Conservation (phyloP, 1,140 invertebrate genomes). For the Maniola jurtina region DNA sequence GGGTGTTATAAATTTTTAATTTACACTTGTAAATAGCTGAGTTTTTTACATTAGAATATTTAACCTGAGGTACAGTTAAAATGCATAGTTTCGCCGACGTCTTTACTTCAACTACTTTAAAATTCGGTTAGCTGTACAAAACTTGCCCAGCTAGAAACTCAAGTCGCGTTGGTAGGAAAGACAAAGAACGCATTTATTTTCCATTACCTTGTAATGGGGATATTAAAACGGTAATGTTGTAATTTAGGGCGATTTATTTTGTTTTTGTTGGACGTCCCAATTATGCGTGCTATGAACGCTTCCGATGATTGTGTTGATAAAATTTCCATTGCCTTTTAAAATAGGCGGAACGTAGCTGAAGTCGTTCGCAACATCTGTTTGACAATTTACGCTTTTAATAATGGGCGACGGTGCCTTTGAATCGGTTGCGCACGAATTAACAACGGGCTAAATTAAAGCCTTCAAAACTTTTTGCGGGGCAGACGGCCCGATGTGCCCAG, state of each 20-base stretch:
- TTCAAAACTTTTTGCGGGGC: constrained; percentile 63
- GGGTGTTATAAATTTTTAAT: too few relatives aligned
- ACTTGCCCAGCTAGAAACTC: constrained; percentile 1
- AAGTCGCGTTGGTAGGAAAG: neutral
- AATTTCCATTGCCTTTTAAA: constrained; percentile 64
- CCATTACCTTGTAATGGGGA: constrained; percentile 6
- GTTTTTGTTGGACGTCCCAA: neutral
- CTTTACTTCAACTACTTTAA: constrained; percentile 2
- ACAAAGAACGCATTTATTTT: constrained; percentile 7
- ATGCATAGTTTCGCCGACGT: neutral
- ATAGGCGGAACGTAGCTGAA: constrained; percentile 51
- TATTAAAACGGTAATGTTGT: constrained; percentile 6
- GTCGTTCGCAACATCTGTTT: constrained; percentile 72
- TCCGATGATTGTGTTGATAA: constrained; percentile 24
- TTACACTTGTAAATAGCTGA: too few relatives aligned
- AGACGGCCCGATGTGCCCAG: constrained; percentile 47
- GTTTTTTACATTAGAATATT: neutral
- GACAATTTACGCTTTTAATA: constrained; percentile 77
- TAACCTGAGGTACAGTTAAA: constrained; percentile 1
- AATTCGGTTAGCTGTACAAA: constrained; percentile 4
- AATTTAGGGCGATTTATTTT: constrained; percentile 2
- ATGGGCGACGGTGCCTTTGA: constrained; percentile 66
- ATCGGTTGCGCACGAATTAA: constrained; percentile 72
- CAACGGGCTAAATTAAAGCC: constrained; percentile 70
- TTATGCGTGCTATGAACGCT: constrained; percentile 7